These are phyloP conservation scores for Oligia fasciuncula DNA, from an alignment of 2,888 invertebrate species.

Conservation along the genomic window DNA sequence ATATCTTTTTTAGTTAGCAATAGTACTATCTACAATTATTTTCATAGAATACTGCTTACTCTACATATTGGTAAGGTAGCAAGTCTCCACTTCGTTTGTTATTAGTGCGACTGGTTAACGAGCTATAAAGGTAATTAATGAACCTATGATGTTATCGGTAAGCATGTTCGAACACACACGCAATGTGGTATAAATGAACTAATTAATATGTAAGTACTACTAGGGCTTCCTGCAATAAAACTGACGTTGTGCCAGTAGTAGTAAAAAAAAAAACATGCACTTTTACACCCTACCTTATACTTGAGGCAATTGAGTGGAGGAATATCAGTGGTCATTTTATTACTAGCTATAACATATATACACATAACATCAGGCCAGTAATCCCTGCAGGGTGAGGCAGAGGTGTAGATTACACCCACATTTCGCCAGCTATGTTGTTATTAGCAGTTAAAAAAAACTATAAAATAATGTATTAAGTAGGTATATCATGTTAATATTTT, in stretches of 20 bases:
- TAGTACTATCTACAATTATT: neutral
- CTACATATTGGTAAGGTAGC: neutral
- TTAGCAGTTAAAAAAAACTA: neutral
- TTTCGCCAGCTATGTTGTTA: neutral
- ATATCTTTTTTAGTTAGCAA: neutral
- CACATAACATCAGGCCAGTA: no score
- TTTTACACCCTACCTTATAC: slow-evolving; percentile 17
- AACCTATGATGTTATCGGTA: slow-evolving; percentile 55
- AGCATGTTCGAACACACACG: slow-evolving; percentile 58
- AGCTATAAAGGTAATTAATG: slow-evolving; percentile 53
- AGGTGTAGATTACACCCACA: no score
- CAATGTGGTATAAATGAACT: slow-evolving; percentile 55
- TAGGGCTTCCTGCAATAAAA: slow-evolving; percentile 53
- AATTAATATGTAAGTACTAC: slow-evolving; percentile 56
- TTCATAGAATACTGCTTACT: neutral
- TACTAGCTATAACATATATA: neutral
- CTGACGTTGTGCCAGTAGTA: slow-evolving; percentile 17
- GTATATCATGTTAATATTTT: neutral
- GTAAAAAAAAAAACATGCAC: slow-evolving; percentile 25
- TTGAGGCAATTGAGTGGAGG: neutral
- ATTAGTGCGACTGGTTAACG: slow-evolving; percentile 40
- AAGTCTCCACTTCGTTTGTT: slow-evolving; percentile 27
- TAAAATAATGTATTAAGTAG: neutral
- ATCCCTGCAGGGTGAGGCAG: no score
- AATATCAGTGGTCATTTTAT: neutral